Conservation (phyloP, 2,113 vertebrate genomes). For the Xiphophorus hellerii region DNA sequence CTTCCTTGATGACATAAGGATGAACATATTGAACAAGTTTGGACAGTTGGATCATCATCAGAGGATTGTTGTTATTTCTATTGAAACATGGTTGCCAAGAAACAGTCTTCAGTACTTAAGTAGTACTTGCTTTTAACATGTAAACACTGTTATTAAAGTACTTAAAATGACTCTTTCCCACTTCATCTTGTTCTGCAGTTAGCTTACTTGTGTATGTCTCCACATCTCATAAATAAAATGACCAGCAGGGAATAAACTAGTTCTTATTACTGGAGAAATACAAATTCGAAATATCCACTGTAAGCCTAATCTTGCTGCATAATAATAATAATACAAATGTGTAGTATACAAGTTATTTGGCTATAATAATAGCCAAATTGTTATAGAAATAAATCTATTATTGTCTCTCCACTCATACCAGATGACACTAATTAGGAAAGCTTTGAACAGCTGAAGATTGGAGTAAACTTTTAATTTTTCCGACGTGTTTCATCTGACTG, state of each 20-base stretch:
- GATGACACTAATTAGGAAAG: background rate
- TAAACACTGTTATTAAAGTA: background rate
- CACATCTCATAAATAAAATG: background rate
- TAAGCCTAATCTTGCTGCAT: background rate
- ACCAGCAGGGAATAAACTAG: background rate
- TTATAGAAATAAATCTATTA: background rate
- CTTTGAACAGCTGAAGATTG: background rate
- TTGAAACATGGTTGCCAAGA: background rate
- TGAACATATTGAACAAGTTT: background rate
- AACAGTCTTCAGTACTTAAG: background rate
- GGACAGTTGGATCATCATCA: too few relatives aligned
- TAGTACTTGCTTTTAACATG: too few relatives aligned
- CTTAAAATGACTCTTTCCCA: background rate
- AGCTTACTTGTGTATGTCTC: background rate
- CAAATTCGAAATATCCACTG: too few relatives aligned
- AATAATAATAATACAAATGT: background rate
- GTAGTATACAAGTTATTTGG: background rate
- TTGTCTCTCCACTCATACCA: background rate
- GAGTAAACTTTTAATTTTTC: too few relatives aligned
- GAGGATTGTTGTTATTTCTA: background rate
- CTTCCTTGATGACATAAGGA: too few relatives aligned
- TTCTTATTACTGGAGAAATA: background rate
- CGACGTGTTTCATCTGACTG: too few relatives aligned
- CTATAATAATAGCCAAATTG: background rate
- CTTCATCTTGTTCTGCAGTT: background rate